Base-by-base conservation (phyloP, 2,888 invertebrate genomes). In the Heterodera filipjevi region DNA sequence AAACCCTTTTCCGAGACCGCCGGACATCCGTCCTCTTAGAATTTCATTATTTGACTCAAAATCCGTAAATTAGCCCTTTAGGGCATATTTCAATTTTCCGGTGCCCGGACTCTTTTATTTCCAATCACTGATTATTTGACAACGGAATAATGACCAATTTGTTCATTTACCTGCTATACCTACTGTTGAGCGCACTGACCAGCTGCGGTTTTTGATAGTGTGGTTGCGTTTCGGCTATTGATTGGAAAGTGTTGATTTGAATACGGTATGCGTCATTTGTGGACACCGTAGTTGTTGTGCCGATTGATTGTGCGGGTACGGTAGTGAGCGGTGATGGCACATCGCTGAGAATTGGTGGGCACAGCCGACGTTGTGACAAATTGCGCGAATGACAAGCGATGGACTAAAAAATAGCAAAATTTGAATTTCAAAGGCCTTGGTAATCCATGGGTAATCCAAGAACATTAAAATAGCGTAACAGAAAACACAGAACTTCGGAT, bases 231-330 rank as follows among this genome's bases (percentile, higher is more conserved):
- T 68, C 68, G 8, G 68, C 68, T 14, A 68, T 35, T 33, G 35
- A 32, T 35, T 68, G 68, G 32, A 68, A 68, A 35, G 68, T 35
- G 68, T 35, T 35, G 22, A 68, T 35, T 68, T 68, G 33, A 6
- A 68, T 35, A 35, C 68, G 68, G 35, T 68, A 32, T 3, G 8
- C 33, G 16, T 35, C 33, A 3, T 33, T 27, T 12, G 19, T 53
- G 53, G 27, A 10, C 27, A 59, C 59, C 2, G 59, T 59, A 27
- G n/a, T 59, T 19, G 49, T 53, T 59, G 49, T 16, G 19, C 16
- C 49, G 19, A 10, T 5, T n/a, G 59, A 10, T 12, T 6, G 10
- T 27, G n/a, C 3, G 1, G 59, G n/a, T 59, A 59, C 59, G 6
- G 59, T 59, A 27, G 8, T n/a, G 59, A 27, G 27, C n/a, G 59